These are phyloP conservation scores for Clarias batrachus DNA, from an alignment of 2,113 vertebrate genomes.

Conservation along the genomic window DNA sequence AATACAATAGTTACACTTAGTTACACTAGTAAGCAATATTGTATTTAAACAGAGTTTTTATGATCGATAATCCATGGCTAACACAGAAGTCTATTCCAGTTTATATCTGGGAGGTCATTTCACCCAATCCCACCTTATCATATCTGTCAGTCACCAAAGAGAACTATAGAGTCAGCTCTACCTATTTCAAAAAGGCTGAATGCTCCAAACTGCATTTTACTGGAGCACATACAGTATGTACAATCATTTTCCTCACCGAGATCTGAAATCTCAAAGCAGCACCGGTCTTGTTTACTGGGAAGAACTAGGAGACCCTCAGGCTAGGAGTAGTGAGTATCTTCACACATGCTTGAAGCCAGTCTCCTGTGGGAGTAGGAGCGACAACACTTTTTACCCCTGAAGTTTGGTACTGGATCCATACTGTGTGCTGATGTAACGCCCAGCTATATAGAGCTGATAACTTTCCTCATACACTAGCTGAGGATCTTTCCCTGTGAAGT, in stretches of 20 bases:
- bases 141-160: not conserved
- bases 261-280: not conserved
- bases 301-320: not conserved
- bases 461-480: not conserved
- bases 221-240: not conserved
- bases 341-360: not conserved
- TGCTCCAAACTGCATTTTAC: not conserved
- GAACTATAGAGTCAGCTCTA: not conserved
- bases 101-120: not conserved
- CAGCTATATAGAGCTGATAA: not conserved
- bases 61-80: not conserved
- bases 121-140: not conserved
- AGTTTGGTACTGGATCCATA: not conserved
- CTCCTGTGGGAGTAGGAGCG: not conserved
- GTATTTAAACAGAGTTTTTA: not conserved
- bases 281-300: not conserved
- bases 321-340: not conserved
- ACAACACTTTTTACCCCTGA: not conserved
- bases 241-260: not conserved
- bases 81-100: not conserved
- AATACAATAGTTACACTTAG: too few species aligned
- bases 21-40: not conserved
- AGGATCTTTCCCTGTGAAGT: not conserved
- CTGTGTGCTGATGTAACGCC: not conserved
- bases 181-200: not conserved